Evolutionary conservation across 2,888 invertebrate species (phyloP).

Genomic region (Disparrhopalites patrizii): DNA sequence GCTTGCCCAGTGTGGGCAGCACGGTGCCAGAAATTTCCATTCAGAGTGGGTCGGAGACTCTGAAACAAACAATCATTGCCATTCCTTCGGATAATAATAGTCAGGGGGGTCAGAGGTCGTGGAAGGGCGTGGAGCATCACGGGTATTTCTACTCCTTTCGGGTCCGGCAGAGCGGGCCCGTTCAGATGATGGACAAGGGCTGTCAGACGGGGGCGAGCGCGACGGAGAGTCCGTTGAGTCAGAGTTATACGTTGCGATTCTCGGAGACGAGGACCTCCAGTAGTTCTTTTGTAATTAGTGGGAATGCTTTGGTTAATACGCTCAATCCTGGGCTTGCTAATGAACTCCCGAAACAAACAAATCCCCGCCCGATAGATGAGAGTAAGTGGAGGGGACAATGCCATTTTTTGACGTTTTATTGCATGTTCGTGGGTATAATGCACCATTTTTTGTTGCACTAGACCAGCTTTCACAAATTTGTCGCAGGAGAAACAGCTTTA

Average conservation of each 20-base stretch:
- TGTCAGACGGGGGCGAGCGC: constrained; percentile 41
- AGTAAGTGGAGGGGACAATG: background rate
- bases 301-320: constrained; percentile 9
- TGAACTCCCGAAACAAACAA: background rate
- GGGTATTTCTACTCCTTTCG: constrained; percentile 48
- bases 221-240: constrained; percentile 9
- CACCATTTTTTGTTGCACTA: too few species aligned
- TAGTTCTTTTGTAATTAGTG: constrained; percentile 17
- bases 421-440: too few species aligned
- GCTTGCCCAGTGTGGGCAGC: constrained; percentile 16
- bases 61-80: constrained; percentile 23
- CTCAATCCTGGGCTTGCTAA: background rate
- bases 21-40: constrained; percentile 15
- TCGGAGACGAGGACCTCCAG: constrained; percentile 27
- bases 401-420: too few species aligned
- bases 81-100: constrained; percentile 9
- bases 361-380: too few species aligned
- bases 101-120: constrained; percentile 17
- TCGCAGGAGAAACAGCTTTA: too few species aligned
- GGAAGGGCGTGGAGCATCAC: constrained; percentile 44
- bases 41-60: constrained; percentile 15
- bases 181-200: constrained; percentile 47
- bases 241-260: constrained; percentile 37
- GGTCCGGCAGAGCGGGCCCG: constrained; percentile 47
- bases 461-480: too few species aligned